Evolutionary conservation across 2,113 vertebrate genomes (phyloP), one percentile per base, ranked within the genome.

Genomic region (Burhinus oedicnemus): DNA sequence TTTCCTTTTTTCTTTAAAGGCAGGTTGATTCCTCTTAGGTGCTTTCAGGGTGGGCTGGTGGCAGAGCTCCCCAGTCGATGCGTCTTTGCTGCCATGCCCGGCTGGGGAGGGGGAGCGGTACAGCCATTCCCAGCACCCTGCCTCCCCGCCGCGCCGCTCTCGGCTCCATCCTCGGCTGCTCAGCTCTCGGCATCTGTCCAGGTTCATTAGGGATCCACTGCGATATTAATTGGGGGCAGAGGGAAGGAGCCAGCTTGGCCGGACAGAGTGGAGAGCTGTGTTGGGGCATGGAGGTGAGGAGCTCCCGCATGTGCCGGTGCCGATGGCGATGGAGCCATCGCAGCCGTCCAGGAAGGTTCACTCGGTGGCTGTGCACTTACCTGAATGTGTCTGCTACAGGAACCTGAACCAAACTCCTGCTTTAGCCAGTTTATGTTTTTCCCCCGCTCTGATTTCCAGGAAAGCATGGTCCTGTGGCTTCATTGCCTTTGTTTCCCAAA

Each of bases 241-340:
- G 55, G 40, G 62, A 71, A 77, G 65, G 79, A 52, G 83, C 40
- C n/a, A 36, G 58, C 32, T 36, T 26, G 52, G 68, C 51, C 6
- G 40, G 76, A 26, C 15, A 4, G 38, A 34, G 70, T 32, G 9
- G 34, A 29, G 77, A 21, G 58, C 13, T 6, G 4, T 2, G 23
- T 3, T 40, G 69, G 25, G 30, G 29, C 9, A 29, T 1, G 18
- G 32, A 15, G 36, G 11, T 0, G 6, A 38, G 55, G 12, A 52
- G 58, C 21, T 32, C 58, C 16, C 5, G 20, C 47, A 4, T 9
- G 47, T 47, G 47, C 47, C 47, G 15, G 18, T 9, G 65, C 55
- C 5, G 6, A 4, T 9, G 49, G 64, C 5, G 6, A 4, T 9
- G 49, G 64, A 65, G 44, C 27, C 9, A 8, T 3, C 9, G 1